Percentiles rank a stretch among this genome's conserved stretches.
Conservation (phyloP, 2,888 invertebrate species). For the Pinctada fucata region DNA sequence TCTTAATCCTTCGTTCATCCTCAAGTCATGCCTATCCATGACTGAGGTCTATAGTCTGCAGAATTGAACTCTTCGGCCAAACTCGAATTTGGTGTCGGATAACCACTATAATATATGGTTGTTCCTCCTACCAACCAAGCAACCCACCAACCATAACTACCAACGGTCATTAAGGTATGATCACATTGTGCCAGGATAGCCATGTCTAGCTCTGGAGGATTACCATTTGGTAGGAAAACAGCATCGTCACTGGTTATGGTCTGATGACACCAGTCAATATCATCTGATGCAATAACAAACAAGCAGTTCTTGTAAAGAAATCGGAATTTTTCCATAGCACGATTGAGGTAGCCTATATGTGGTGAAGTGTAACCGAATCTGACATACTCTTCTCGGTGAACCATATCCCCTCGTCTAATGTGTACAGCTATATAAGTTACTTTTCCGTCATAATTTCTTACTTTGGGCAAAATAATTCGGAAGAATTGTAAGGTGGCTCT, state of each 20-base stretch:
- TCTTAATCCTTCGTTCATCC: no score
- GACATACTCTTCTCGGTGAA: constrained; percentile 3
- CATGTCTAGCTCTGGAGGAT: constrained; percentile 43
- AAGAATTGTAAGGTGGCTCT: constrained; percentile 27
- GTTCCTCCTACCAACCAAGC: constrained; percentile 60
- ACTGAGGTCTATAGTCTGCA: constrained; percentile 36
- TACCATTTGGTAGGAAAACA: constrained; percentile 18
- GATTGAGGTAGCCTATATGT: constrained; percentile 20
- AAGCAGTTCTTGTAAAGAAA: constrained; percentile 26
- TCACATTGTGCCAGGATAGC: constrained; percentile 45
- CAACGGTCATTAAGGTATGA: constrained; percentile 77
- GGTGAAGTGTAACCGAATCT: constrained; percentile 41
- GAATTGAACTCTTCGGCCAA: constrained; percentile 25
- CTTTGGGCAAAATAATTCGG: constrained; percentile 3
- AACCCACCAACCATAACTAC: constrained; percentile 66
- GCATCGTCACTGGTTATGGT: constrained; percentile 27
- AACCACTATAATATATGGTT: constrained; percentile 41
- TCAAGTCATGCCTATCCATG: constrained; percentile 37
- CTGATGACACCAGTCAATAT: constrained; percentile 39
- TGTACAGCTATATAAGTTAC: constrained; percentile 43
- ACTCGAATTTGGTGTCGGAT: constrained; percentile 34
- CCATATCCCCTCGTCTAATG: constrained; percentile 47
- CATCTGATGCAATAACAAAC: constrained; percentile 46
- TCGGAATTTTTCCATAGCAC: constrained; percentile 37
- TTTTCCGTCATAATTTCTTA: not conserved